Evolutionary conservation across 1,140 invertebrate genomes (phyloP).

Genomic region (Oreohelix idahoensis): DNA sequence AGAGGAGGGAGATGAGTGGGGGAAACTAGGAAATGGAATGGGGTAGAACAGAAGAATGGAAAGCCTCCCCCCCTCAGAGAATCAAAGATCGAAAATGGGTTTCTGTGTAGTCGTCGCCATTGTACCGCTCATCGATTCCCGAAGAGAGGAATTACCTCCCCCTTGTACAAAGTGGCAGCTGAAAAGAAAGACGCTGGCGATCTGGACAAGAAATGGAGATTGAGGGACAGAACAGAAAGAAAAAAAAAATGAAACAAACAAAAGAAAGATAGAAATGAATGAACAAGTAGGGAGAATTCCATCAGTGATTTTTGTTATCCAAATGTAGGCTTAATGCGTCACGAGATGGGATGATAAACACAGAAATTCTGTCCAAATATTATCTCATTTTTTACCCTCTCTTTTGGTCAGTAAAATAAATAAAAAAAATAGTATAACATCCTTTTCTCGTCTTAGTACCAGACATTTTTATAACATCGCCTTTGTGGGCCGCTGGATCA

Average conservation of each 20-base stretch:
- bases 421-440: not conserved
- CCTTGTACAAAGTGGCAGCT: constrained; percentile 12
- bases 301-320: constrained; percentile 21
- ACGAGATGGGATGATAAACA: constrained; percentile 24
- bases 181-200: constrained; percentile 3
- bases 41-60: constrained; percentile 15
- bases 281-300: constrained; percentile 19
- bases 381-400: constrained; percentile 2
- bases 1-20: not conserved
- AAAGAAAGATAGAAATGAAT: constrained; percentile 16
- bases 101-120: constrained; percentile 13
- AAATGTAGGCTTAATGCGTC: constrained; percentile 25
- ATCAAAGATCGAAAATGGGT: constrained; percentile 33
- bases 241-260: constrained; percentile 33
- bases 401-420: not conserved
- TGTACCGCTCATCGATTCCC: constrained; percentile 24
- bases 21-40: not conserved
- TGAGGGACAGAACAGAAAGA: not conserved
- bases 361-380: constrained; percentile 16
- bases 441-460: not conserved
- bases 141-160: not conserved
- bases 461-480: not conserved
- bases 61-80: not conserved
- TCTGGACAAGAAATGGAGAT: constrained; percentile 14
- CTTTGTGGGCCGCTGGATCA: not conserved